Evolutionary conservation across 2,113 vertebrate species (phyloP).

Genomic region (Perca flavescens): DNA sequence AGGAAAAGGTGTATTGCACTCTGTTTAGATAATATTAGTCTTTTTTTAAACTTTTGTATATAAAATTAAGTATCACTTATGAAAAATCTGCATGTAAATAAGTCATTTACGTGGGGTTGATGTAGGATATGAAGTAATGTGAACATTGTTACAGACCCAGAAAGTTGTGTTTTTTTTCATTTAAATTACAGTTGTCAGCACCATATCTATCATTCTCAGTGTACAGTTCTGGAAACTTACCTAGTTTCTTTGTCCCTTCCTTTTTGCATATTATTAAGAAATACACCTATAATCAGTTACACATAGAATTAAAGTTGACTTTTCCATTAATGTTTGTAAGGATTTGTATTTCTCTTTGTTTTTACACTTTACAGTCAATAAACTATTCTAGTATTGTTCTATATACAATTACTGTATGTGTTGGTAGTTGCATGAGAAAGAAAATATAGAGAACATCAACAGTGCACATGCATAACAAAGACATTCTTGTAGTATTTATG

Average conservation of each 20-base stretch:
- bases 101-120: not conserved
- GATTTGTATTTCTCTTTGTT: not conserved
- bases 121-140: constrained; percentile 1
- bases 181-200: not conserved
- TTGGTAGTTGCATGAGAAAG: not conserved
- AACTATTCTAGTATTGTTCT: not conserved
- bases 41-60: constrained; percentile 33
- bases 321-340: not conserved
- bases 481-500: no score
- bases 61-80: not conserved
- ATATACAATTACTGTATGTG: not conserved
- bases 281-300: not conserved
- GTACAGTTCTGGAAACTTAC: not conserved
- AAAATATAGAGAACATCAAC: not conserved
- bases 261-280: not conserved
- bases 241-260: not conserved
- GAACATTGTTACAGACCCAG: not conserved
- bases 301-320: not conserved
- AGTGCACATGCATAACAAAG: not conserved
- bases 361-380: constrained; percentile 30
- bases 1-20: constrained; percentile 1
- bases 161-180: not conserved
- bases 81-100: constrained; percentile 27
- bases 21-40: not conserved
- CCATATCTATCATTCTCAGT: not conserved